Evolutionary conservation across 2,113 vertebrate genomes (phyloP).

Genomic region (Sigmodon hispidus): DNA sequence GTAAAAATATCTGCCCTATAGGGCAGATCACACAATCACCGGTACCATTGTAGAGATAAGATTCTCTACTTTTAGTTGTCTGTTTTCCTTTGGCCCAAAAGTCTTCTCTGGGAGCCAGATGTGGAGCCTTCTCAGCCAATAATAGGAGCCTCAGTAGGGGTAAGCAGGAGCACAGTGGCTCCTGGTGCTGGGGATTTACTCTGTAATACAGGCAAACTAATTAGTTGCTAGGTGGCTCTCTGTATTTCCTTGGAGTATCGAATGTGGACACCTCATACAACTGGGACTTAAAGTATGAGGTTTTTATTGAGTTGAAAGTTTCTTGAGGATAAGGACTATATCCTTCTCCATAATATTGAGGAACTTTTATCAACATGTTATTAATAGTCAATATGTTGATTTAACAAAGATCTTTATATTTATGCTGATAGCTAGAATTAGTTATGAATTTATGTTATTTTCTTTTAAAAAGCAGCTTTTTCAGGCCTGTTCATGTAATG

Average conservation of each 20-base stretch:
- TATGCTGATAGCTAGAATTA: neutral
- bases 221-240: neutral
- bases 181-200: neutral
- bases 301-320: neutral
- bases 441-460: neutral
- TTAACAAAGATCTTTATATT: conserved; percentile 4
- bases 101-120: neutral
- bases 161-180: neutral
- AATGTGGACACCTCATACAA: neutral
- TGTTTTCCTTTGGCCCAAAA: neutral
- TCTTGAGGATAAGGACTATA: neutral
- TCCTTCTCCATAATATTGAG: neutral
- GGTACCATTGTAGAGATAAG: neutral
- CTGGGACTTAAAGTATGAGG: neutral
- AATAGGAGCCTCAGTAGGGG: neutral
- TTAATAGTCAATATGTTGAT: neutral
- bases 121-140: neutral
- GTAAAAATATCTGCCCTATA: neutral
- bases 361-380: neutral
- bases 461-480: conserved; percentile 13
- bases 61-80: neutral
- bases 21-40: neutral
- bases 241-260: neutral
- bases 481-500: neutral
- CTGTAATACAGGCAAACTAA: neutral